phyloP scores from a whole-genome alignment of 2,797 vertebrate genomes.

The Chaenodraco wilsoni region DNA sequence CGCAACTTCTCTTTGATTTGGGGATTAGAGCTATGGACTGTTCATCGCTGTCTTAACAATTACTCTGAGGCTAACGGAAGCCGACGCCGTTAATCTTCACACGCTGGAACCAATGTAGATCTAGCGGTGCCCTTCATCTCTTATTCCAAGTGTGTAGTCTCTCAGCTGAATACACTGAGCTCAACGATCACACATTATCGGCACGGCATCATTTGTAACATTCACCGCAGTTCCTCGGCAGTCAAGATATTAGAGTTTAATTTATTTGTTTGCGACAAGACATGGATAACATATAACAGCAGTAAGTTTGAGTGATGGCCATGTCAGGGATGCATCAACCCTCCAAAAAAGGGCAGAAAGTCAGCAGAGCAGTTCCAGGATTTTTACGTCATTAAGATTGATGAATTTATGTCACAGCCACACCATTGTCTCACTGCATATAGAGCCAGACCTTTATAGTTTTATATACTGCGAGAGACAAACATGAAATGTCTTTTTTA shows the following conservation, averaged over 20 bases:
- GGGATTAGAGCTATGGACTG: conserved; percentile 63
- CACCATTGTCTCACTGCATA: neutral
- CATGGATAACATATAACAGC: conserved; percentile 45
- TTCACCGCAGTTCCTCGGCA: conserved; percentile 43
- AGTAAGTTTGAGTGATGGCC: conserved; percentile 53
- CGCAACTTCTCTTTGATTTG: conserved; percentile 67
- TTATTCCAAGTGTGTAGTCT: conserved; percentile 35
- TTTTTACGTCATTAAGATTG: conserved; percentile 51
- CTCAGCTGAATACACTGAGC: conserved; percentile 46
- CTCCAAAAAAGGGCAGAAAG: conserved; percentile 19
- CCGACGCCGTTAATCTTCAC: conserved; percentile 68
- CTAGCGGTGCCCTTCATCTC: conserved; percentile 34
- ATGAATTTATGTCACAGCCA: conserved; percentile 41
- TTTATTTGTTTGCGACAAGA: conserved; percentile 50
- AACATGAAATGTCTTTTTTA: neutral
- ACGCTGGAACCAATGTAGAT: conserved; percentile 66
- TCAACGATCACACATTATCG: conserved; percentile 35
- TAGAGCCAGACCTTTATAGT: conserved; percentile 13
- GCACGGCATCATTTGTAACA: conserved; percentile 48
- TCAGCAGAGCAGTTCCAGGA: conserved; percentile 41
- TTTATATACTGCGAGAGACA: conserved; percentile 2
- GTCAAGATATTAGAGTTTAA: conserved; percentile 60
- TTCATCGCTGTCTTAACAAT: conserved; percentile 71
- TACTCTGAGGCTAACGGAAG: conserved; percentile 75
- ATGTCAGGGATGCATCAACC: conserved; percentile 28